Evolutionary conservation across 2,113 vertebrate genomes (phyloP).

Genomic region (Thymallus thymallus): DNA sequence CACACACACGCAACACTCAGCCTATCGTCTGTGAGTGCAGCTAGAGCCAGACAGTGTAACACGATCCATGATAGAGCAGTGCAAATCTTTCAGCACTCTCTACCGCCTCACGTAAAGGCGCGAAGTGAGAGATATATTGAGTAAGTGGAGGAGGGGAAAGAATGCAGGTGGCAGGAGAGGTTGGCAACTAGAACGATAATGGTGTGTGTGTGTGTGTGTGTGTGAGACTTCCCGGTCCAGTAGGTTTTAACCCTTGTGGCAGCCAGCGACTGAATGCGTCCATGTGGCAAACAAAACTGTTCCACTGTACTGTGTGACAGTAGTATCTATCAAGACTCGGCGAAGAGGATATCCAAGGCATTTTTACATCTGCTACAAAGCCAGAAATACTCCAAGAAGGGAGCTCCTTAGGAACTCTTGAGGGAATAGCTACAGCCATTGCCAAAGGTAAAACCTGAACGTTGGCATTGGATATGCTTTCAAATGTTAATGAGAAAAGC

Average conservation of each 20-base stretch:
- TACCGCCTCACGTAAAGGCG: slow-evolving; percentile 64
- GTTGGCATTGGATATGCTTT: slow-evolving; percentile 28
- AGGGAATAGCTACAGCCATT: slow-evolving; percentile 50
- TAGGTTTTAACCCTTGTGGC: slow-evolving; percentile 72
- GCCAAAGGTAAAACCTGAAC: slow-evolving; percentile 61
- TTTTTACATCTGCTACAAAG: slow-evolving; percentile 57
- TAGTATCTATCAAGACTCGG: slow-evolving; percentile 50
- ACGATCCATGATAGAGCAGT: slow-evolving; percentile 80
- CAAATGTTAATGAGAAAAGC: not conserved
- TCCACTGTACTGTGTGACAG: slow-evolving; percentile 44
- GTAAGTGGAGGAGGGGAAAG: slow-evolving; percentile 59
- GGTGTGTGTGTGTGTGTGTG: slow-evolving; percentile 29
- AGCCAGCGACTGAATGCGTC: slow-evolving; percentile 49
- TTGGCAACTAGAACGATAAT: slow-evolving; percentile 67
- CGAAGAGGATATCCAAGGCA: slow-evolving; percentile 62
- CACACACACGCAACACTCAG: slow-evolving; percentile 65
- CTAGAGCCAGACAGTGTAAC: slow-evolving; percentile 82
- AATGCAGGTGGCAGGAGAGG: slow-evolving; percentile 62
- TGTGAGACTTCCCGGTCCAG: slow-evolving; percentile 68
- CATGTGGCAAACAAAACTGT: slow-evolving; percentile 44
- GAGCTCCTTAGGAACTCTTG: slow-evolving; percentile 70
- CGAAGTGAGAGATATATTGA: slow-evolving; percentile 34
- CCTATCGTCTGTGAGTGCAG: slow-evolving; percentile 83
- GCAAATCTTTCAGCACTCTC: slow-evolving; percentile 75
- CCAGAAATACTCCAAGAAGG: slow-evolving; percentile 64